A percentile compares a stretch with the other conserved stretches of the same genome.
These are phyloP conservation scores for Brachionus sp. DNA, from an alignment of 1,140 invertebrate species.

Conservation along the genomic window DNA sequence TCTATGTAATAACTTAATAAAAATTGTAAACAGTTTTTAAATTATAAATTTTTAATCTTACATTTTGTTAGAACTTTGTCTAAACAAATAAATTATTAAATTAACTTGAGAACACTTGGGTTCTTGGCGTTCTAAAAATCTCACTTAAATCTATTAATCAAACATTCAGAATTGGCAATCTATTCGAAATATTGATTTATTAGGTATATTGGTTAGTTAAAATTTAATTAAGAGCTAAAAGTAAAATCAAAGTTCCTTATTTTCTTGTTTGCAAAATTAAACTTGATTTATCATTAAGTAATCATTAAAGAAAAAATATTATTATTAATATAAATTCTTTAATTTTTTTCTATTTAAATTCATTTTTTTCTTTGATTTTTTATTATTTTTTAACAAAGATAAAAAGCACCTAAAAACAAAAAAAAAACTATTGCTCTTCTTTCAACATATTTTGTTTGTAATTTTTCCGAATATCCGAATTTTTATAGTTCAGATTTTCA, in stretches of 20 bases:
- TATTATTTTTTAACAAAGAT: not conserved
- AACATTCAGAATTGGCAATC: not conserved
- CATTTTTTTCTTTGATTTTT: not conserved
- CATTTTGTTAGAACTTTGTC: not conserved
- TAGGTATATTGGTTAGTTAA: not conserved
- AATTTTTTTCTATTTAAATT: not conserved
- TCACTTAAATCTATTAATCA: not conserved
- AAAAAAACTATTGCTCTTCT: not conserved
- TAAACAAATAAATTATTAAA: not conserved
- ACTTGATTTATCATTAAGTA: conserved; percentile 33
- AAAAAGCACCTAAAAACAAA: not conserved
- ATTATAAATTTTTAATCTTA: not conserved
- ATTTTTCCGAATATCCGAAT: not conserved
- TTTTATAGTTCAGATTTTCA: not conserved
- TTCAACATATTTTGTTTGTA: conserved; percentile 2
- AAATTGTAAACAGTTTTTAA: not conserved
- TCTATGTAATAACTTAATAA: not conserved
- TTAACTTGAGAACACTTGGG: not conserved
- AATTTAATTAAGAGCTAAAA: not conserved
- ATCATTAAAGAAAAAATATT: conserved; percentile 28
- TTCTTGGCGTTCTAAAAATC: not conserved
- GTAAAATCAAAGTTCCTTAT: not conserved
- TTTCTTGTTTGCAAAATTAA: not conserved
- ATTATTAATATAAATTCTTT: not conserved
- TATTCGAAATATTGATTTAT: not conserved